Evolutionary conservation across 2,113 vertebrate species (phyloP), one percentile per base, ranked within the genome.

Genomic region (Tursiops truncatus): DNA sequence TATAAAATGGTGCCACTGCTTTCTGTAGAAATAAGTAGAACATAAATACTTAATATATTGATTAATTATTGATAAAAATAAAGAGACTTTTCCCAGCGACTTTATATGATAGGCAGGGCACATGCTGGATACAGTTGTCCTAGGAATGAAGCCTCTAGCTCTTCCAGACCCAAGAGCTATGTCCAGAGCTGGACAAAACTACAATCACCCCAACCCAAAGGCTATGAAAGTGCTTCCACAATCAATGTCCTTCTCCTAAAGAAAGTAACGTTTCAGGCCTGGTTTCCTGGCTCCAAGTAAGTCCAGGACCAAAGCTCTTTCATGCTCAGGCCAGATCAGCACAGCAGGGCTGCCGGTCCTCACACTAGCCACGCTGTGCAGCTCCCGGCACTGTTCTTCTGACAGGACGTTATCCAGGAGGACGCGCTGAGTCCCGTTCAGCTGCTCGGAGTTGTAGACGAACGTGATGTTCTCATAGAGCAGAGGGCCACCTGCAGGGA

Each of bases 341-440:
- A 2, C 11, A 8, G 13, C 23, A 1, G 2, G 12, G 0, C 1
- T 8, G 9, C 63, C 1, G 0, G 12, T n/a, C 94, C 99, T 99
- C 97, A 99, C 99, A 12, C 98, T 99, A 96, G 99, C 99, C 95
- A 99, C 98, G 1, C 97, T 98, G 96, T 98, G 99, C 36, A 99
- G 99, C 89, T 99, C 99, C 63, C 88, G 92, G 94, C 99, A 99
- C 97, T 99, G 99, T 0, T 99, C 98, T 95, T 99, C 98, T 0
- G 99, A 99, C 95, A 99, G 99, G 68, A 99, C 99, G 0, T 99
- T 98, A 70, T 99, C 99, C 95, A 99, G 98, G 50, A 99, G 99
- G 25, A 99, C 99, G 4, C 99, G 97, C 98, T 99, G 99, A 1
- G 99, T 99, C 62, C 99, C 99, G 0, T 99, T 99, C 97, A 99